Evolutionary conservation across 2,888 invertebrate genomes (phyloP), one percentile per base, ranked within the genome.

Genomic region (Temnothorax unifasciatus): DNA sequence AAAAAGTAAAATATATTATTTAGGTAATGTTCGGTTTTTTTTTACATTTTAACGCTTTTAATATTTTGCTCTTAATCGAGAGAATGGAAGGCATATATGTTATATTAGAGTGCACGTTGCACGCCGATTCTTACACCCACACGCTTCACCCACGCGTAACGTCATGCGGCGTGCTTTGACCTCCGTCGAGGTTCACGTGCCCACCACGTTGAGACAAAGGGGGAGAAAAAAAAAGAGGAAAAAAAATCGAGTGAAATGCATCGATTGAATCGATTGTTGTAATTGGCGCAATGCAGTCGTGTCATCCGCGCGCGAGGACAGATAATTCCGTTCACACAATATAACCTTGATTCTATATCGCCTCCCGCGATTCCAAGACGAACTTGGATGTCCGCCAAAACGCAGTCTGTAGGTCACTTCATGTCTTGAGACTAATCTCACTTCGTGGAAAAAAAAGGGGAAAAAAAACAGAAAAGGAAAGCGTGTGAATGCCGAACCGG

Each of bases 251-350:
- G 13, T 73, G 57, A 85, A 85, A 84, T 76, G 29, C 68, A 68
- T 81, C 61, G 87, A 90, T 87, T 86, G 84, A 87, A 87, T 85
- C 74, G 83, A 85, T 87, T 83, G 89, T 86, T 90, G 89, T 93
- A 92, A 93, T 93, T 93, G 93, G 92, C 92, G 93, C 93, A 93
- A 92, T 93, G 93, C 93, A 93, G 94, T 93, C 93, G 91, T 92
- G 92, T 93, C 90, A 92, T 92, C 92, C 90, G 86, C 92, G 91
- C 90, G 86, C 92, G 91, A 92, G 92, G 92, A 92, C 91, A 92
- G 92, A 93, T 93, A 93, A 93, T 93, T 92, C 90, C 91, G 90
- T 93, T 92, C 91, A 91, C 92, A 92, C 92, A 92, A 93, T 90
- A 92, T 91, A 93, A 94, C 93, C 94, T 94, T 94, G 93, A 89